Evolutionary conservation across 2,113 vertebrate genomes (phyloP).

Genomic region (Brachyhypopomus gauderio): DNA sequence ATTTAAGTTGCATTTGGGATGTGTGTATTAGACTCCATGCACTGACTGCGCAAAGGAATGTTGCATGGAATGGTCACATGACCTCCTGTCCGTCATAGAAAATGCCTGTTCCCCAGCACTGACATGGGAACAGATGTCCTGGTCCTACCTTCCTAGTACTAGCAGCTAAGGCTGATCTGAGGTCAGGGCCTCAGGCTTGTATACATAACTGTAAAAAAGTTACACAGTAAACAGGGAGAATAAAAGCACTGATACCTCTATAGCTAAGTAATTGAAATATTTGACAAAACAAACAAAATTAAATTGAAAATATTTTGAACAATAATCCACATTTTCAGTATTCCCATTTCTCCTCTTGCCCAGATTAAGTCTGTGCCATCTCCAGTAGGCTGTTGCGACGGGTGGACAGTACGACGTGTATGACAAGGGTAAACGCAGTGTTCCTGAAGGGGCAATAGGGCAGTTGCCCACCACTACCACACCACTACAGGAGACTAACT

Average conservation of each 20-base stretch:
- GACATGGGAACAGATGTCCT: constrained; percentile 59
- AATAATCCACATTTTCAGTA: constrained; percentile 5
- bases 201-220: constrained; percentile 65
- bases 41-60: constrained; percentile 71
- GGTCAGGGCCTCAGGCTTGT: constrained; percentile 51
- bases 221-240: constrained; percentile 43
- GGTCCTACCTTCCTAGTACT: constrained; percentile 43
- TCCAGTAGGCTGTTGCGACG: constrained; percentile 21
- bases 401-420: constrained; percentile 4
- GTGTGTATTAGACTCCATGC: constrained; percentile 73
- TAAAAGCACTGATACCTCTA: constrained; percentile 48
- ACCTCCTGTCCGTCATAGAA: constrained; percentile 57
- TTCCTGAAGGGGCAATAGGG: constrained; percentile 36
- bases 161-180: constrained; percentile 53
- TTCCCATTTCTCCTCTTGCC: constrained; percentile 25
- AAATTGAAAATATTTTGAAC: constrained; percentile 18
- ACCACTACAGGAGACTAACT: constrained; percentile 40
- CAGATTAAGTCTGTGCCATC: constrained; percentile 29
- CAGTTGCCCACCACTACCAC: constrained; percentile 30
- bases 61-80: constrained; percentile 62
- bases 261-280: constrained; percentile 42
- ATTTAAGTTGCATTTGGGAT: constrained; percentile 65
- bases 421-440: constrained; percentile 11
- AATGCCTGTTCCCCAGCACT: constrained; percentile 61
- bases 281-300: constrained; percentile 7